Evolutionary conservation across 2,113 vertebrate genomes (phyloP), one percentile per base, ranked within the genome.

Genomic region (Xenopus laevis): DNA sequence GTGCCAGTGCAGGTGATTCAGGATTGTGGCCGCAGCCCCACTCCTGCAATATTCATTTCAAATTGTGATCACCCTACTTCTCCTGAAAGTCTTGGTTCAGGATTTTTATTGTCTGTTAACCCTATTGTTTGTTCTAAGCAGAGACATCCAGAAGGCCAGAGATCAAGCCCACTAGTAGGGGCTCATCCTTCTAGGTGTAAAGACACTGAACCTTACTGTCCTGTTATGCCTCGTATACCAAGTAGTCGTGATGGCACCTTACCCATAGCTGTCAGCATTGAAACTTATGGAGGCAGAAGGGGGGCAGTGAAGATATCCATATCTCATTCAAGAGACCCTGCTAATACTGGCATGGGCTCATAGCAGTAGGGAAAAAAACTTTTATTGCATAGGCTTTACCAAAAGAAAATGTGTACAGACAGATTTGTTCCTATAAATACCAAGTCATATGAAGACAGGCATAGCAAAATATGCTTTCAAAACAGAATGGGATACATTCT

Each of bases 221-320:
- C 67, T 65, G 40, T 2, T 0, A 63, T 78, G 67, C 63, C 81
- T 53, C 0, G 65, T 61, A 52, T 21, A 47, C 66, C 71, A 68
- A 65, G 11, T 59, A 50, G 0, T 0, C 52, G 80, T 77, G 10
- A 10, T 0, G 7, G 4, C 30, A 0, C 66, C 57, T 77, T 83
- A 0, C 84, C 86, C 46, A 59, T 89, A 0, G 82, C 80, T 1
- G 79, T 89, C 82, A 87, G 84, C 74, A 85, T 89, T 27, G 83
- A 85, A 0, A 75, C 86, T 27, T 82, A 84, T 78, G 83, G 74
- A 73, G 44, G 82, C 70, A 84, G 81, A 50, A 87, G 85, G 64
- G 86, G 66, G 78, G 86, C 84, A 61, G 86, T 89, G 73, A 89
- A 89, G 78, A 87, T 89, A 76, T 87, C 81, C 17, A 83, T 89